Conservation (phyloP, 2,888 invertebrate genomes). For the Epirrhoe tristata region DNA sequence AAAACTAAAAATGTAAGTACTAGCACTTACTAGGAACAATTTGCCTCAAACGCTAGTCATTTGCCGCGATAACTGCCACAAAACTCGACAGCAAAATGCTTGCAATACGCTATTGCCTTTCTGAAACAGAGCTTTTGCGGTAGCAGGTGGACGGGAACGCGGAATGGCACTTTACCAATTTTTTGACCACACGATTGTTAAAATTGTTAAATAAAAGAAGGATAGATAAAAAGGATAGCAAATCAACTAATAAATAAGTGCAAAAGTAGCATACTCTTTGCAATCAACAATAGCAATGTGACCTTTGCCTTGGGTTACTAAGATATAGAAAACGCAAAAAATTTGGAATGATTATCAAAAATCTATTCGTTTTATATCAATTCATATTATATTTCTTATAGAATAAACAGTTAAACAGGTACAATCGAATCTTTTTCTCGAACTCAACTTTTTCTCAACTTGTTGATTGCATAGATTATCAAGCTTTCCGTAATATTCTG, state of each 20-base stretch:
- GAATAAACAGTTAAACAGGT: no score
- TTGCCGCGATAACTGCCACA: slow-evolving; percentile 17
- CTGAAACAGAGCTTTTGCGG: slow-evolving; percentile 19
- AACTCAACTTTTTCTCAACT: not conserved
- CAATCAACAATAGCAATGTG: no score
- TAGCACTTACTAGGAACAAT: slow-evolving; percentile 5
- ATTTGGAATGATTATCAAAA: no score
- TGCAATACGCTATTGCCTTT: slow-evolving; percentile 18
- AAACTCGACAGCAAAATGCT: slow-evolving; percentile 19
- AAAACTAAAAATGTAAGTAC: slow-evolving; percentile 5
- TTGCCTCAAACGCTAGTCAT: slow-evolving; percentile 14
- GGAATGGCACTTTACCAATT: slow-evolving; percentile 22
- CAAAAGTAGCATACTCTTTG: no score
- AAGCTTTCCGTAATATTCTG: not conserved
- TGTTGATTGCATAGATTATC: slow-evolving; percentile 1
- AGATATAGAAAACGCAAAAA: no score
- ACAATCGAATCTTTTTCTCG: slow-evolving; percentile 6
- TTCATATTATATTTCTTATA: no score
- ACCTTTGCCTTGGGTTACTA: no score
- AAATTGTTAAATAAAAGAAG: slow-evolving; percentile 2
- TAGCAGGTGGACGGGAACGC: slow-evolving; percentile 17
- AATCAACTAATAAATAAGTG: no score
- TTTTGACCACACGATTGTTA: slow-evolving; percentile 22
- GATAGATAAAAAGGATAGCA: no score
- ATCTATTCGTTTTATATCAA: no score